These are phyloP conservation scores for Notothenia coriiceps DNA, from an alignment of 2,113 vertebrate genomes.

Conservation along the genomic window DNA sequence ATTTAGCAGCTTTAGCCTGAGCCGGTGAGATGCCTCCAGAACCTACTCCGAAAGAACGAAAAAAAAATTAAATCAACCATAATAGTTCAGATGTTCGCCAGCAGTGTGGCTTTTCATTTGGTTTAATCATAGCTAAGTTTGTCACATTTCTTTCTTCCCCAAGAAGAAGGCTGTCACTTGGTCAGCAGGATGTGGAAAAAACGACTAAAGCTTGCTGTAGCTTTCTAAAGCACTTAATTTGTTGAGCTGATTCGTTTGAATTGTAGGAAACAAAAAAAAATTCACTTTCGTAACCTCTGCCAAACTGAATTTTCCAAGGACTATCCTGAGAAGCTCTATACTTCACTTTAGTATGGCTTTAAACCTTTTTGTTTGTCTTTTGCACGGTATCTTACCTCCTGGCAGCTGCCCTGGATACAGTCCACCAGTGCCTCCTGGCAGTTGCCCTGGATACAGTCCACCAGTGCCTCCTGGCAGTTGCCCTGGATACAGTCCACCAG, in stretches of 20 bases:
- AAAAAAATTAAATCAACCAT: no score
- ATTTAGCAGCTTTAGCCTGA: conserved; percentile 89
- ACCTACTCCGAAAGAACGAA: conserved; percentile 71
- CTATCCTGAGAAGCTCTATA: neutral
- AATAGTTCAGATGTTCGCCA: no score
- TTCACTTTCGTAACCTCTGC: no score
- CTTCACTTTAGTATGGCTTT: neutral
- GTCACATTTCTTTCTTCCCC: no score
- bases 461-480: conserved; percentile 21
- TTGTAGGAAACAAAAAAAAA: no score
- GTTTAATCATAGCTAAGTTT: neutral
- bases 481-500: conserved; percentile 48
- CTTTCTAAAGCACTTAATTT: no score
- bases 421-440: conserved; percentile 40
- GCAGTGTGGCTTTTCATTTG: neutral
- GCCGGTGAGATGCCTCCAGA: conserved; percentile 81
- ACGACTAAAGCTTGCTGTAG: no score
- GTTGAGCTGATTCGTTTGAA: no score
- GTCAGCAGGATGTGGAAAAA: no score
- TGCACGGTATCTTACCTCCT: conserved; percentile 60
- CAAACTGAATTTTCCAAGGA: no score
- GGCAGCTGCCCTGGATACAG: conserved; percentile 55
- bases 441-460: conserved; percentile 56
- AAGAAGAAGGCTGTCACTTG: no score
- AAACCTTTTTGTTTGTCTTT: neutral